phyloP scores from a whole-genome alignment of 92 coral and sea anemone species.

The Epizoanthus scotinus region DNA sequence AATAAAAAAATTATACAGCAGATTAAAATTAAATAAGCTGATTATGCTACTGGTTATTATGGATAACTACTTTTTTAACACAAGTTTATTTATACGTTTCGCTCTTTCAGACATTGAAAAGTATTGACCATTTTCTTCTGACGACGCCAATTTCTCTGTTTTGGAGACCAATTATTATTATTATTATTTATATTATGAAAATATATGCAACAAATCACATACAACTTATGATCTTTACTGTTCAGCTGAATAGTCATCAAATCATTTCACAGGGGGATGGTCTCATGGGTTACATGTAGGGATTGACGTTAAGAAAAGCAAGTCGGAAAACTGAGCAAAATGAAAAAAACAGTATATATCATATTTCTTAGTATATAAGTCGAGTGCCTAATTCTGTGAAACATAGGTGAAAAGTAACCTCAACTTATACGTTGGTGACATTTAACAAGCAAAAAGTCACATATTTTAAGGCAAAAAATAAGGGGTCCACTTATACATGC shows the following conservation, averaged over 20 bases:
- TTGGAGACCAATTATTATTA: conserved; percentile 17
- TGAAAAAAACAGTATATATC: conserved; percentile 2
- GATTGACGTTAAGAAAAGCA: background rate
- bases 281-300: conserved; percentile 21
- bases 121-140: conserved; percentile 16
- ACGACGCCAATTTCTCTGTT: conserved; percentile 13
- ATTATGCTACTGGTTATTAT: no score
- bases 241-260: conserved; percentile 24
- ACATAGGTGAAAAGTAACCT: no score
- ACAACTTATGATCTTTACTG: conserved; percentile 23
- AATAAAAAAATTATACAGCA: no score
- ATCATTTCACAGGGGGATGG: conserved; percentile 15
- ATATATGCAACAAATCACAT: conserved; percentile 28
- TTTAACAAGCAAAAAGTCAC: conserved; percentile 25
- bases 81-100: conserved; percentile 1
- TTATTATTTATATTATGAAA: background rate
- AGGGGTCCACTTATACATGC: background rate
- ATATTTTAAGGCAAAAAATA: background rate
- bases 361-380: no score
- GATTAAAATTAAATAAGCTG: no score
- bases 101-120: conserved; percentile 17
- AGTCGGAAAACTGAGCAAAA: background rate
- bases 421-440: no score
- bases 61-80: conserved; percentile 3
- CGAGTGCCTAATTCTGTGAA: no score